Conservation (phyloP, 2,888 invertebrate genomes). For the Tuberolachnus salignus region DNA sequence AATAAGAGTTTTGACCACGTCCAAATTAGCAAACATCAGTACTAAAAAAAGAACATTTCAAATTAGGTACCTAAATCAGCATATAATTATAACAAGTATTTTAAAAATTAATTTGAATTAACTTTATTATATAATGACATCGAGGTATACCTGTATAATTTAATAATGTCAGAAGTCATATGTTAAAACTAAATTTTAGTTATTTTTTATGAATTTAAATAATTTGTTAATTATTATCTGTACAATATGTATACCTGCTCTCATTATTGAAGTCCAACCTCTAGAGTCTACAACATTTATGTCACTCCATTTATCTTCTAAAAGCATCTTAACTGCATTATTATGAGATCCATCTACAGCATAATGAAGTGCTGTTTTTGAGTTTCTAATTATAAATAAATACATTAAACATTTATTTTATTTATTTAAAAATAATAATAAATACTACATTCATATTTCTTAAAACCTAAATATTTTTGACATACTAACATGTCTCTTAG, state of each 20-base stretch:
- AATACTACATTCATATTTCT: not conserved
- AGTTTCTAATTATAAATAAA: slow-evolving; percentile 19
- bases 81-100: no score
- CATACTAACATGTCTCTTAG: slow-evolving; percentile 32
- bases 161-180: no score
- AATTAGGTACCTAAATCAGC: not conserved
- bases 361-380: slow-evolving; percentile 50
- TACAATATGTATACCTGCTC: slow-evolving; percentile 16
- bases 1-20: slow-evolving; percentile 32
- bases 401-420: not conserved
- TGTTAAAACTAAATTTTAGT: no score
- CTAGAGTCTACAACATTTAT: slow-evolving; percentile 33
- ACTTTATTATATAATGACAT: not conserved
- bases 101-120: not conserved
- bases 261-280: slow-evolving; percentile 49
- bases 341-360: slow-evolving; percentile 49
- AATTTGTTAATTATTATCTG: not conserved
- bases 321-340: slow-evolving; percentile 28
- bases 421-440: not conserved
- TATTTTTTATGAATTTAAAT: no score
- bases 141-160: no score
- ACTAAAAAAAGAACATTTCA: slow-evolving; percentile 27
- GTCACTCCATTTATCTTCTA: slow-evolving; percentile 32
- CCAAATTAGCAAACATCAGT: slow-evolving; percentile 16
- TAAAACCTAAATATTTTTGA: not conserved